Conservation (phyloP, 2,888 invertebrate genomes). For the Callyntrura guangdongensis region DNA sequence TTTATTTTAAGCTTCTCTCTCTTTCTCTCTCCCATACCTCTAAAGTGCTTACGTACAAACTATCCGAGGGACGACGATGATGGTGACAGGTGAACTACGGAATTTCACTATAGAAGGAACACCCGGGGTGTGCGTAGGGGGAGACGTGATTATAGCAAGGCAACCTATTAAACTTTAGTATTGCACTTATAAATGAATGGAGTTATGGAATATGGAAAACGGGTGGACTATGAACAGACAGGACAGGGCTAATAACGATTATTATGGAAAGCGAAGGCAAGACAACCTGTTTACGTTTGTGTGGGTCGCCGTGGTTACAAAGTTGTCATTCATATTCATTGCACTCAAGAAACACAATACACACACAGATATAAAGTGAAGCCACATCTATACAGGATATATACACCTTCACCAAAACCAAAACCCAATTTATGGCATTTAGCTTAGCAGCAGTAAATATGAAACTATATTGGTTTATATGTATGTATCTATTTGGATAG, state of each 20-base stretch:
- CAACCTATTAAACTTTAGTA: slow-evolving; percentile 3
- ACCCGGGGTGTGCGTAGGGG: slow-evolving; percentile 55
- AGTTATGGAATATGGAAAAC: not conserved
- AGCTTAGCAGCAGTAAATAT: not conserved
- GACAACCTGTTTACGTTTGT: slow-evolving; percentile 39
- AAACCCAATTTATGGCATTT: not conserved
- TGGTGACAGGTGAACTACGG: slow-evolving; percentile 21
- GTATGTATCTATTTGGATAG: not conserved
- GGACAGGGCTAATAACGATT: not conserved
- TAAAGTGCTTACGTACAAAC: not conserved
- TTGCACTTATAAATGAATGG: slow-evolving; percentile 44
- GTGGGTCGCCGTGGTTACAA: slow-evolving; percentile 64
- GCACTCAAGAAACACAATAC: not conserved
- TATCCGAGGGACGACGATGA: not conserved
- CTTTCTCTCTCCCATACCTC: not conserved
- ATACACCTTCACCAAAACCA: not conserved
- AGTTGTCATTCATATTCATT: slow-evolving; percentile 34
- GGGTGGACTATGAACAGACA: not conserved
- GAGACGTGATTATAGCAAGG: slow-evolving; percentile 34
- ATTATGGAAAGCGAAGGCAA: slow-evolving; percentile 39
- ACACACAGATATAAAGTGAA: not conserved
- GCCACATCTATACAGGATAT: not conserved
- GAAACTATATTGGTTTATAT: no score
- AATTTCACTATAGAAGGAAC: not conserved
- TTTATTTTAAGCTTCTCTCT: not conserved